phyloP scores from a whole-genome alignment of 2,888 invertebrate genomes.

The Boloria euphrosyne region DNA sequence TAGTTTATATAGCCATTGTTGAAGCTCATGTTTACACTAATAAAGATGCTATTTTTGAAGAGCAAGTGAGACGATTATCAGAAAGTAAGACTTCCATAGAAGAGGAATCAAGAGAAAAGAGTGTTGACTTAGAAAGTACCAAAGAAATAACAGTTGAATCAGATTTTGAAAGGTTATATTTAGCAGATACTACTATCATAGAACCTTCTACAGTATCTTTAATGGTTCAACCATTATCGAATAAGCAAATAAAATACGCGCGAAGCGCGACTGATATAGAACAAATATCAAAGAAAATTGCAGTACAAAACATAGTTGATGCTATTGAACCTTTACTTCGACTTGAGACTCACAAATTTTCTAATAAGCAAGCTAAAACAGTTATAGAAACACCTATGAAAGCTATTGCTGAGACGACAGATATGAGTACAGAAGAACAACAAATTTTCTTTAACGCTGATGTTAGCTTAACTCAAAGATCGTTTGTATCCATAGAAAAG shows the following conservation, averaged over 20 bases:
- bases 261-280: slow-evolving; percentile 33
- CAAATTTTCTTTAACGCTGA: slow-evolving; percentile 28
- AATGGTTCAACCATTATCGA: slow-evolving; percentile 27
- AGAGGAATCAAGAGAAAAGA: slow-evolving; percentile 21
- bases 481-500: slow-evolving; percentile 28
- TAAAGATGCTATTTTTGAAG: slow-evolving; percentile 65
- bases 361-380: slow-evolving; percentile 29
- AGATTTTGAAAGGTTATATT: slow-evolving; percentile 16
- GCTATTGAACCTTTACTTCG: slow-evolving; percentile 37
- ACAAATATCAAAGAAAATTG: slow-evolving; percentile 34
- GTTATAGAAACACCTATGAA: slow-evolving; percentile 40
- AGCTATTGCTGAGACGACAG: slow-evolving; percentile 43
- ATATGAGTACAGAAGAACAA: slow-evolving; percentile 37
- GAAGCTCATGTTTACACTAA: slow-evolving; percentile 74
- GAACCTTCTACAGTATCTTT: slow-evolving; percentile 40
- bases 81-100: slow-evolving; percentile 45
- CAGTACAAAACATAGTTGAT: slow-evolving; percentile 39
- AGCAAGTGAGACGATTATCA: slow-evolving; percentile 51
- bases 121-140: slow-evolving; percentile 9
- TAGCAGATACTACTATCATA: slow-evolving; percentile 28
- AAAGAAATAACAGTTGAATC: slow-evolving; percentile 5
- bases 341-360: slow-evolving; percentile 27
- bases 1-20: slow-evolving; percentile 68
- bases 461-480: slow-evolving; percentile 13
- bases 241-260: slow-evolving; percentile 20